Base-by-base conservation (phyloP, 1,140 invertebrate genomes). In the Druon quercuslanigerum region DNA sequence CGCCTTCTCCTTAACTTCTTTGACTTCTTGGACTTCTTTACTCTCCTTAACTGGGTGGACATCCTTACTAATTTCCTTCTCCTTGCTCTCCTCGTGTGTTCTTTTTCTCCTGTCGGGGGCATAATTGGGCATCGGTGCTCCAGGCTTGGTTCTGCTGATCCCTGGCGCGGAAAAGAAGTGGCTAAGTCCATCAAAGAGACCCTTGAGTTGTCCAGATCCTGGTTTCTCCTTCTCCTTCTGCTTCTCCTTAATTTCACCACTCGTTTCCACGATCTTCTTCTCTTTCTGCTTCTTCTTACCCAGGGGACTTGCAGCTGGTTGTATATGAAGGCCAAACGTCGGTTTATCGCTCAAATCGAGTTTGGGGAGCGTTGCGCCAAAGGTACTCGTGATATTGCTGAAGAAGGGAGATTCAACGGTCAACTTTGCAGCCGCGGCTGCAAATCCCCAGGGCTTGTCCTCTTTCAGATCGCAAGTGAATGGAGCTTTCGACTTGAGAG, bases 171-270 rank as follows among this genome's bases (percentile, higher is more conserved):
- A 94, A 86, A 96, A 97, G 81, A 97, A 94, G 87, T 97, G 96
- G 77, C 96, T 97, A 11, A 97, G 91, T 3, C 96, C 96, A 88
- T 97, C 96, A 90, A 95, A 97, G 1, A 97, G 90, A 20, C 96
- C 94, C 73, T 95, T 95, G 13, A 97, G 87, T 80, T 95, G 95
- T 8, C 94, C 93, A 82, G 92, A 91, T 33, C 94, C 93, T 80
- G 93, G 90, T 73, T 92, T 86, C 11, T 82, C 89, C 70, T 25
- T 71, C 25, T 33, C 25, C 25, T 33, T 33, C 5, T 33, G 25
- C 84, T 40, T 46, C 7, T 73, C 73, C 1, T 56, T 33, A 9
- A 60, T 56, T 40, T 71, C 71, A 12, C 71, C 54, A 4, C 50
- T 71, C 2, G 50, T 12, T 40, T 75, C 77, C 13, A 25, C 1